Evolutionary conservation across 2,888 invertebrate species (phyloP).

Genomic region (Phalera bucephala): DNA sequence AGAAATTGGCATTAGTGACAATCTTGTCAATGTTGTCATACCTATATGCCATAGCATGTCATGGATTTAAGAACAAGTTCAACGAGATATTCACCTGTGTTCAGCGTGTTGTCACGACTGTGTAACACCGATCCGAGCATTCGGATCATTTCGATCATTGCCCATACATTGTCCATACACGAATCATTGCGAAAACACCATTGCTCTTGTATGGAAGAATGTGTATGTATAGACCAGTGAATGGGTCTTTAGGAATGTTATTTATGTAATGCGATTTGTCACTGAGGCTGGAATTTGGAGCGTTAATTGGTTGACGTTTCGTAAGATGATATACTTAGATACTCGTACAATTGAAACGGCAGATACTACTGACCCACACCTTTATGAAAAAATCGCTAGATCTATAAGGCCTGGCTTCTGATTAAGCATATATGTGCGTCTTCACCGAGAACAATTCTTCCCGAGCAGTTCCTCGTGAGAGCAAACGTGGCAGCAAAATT

Average conservation of each 20-base stretch:
- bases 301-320: too few relatives aligned
- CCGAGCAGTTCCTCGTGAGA: too few relatives aligned
- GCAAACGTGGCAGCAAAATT: too few relatives aligned
- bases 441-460: background rate
- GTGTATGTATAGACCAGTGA: background rate
- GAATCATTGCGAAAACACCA: background rate
- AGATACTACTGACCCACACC: too few relatives aligned
- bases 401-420: too few relatives aligned
- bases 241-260: background rate
- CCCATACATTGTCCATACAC: background rate
- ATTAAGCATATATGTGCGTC: background rate
- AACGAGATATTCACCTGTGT: slow-evolving; percentile 26
- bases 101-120: slow-evolving; percentile 19
- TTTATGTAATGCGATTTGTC: background rate
- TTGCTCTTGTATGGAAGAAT: too few relatives aligned
- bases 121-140: slow-evolving; percentile 15
- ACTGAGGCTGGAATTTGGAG: background rate
- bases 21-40: too few relatives aligned
- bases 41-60: too few relatives aligned
- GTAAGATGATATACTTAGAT: too few relatives aligned
- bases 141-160: slow-evolving; percentile 14
- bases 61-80: slow-evolving; percentile 20
- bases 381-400: too few relatives aligned
- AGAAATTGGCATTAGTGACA: too few relatives aligned
- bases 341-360: too few relatives aligned